Percentiles rank a stretch among this genome's conserved stretches.
Conservation (phyloP, 2,113 vertebrate species). For the Nycticryphes semicollaris region DNA sequence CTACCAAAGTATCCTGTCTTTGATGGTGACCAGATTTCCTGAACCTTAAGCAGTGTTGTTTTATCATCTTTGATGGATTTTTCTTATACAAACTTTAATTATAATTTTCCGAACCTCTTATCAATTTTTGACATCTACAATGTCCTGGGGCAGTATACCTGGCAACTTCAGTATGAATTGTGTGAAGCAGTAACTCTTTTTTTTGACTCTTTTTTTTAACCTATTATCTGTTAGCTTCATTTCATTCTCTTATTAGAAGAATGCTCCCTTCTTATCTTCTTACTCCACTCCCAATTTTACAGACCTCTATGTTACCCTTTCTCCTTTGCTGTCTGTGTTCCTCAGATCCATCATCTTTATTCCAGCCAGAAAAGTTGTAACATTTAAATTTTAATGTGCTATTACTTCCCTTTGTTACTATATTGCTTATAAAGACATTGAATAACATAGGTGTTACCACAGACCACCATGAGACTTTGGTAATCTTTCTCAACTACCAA, state of each 20-base stretch:
- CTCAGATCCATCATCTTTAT: neutral
- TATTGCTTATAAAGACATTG: neutral
- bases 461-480: neutral
- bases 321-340: rapidly evolving
- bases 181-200: neutral
- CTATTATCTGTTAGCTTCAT: neutral
- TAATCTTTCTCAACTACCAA: neutral
- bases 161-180: neutral
- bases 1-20: neutral
- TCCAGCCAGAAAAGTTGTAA: neutral
- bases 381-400: neutral
- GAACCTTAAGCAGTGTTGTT: neutral
- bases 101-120: neutral
- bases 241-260: neutral
- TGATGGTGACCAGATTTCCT: neutral
- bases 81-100: neutral
- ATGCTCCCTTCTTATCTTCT: neutral
- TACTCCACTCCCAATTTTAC: neutral
- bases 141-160: neutral
- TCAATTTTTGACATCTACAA: neutral
- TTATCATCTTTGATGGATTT: neutral
- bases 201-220: neutral
- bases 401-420: neutral
- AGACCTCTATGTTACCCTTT: neutral
- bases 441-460: neutral